phyloP scores from a whole-genome alignment of 1,140 invertebrate genomes.

The Cydia fagiglandana region DNA sequence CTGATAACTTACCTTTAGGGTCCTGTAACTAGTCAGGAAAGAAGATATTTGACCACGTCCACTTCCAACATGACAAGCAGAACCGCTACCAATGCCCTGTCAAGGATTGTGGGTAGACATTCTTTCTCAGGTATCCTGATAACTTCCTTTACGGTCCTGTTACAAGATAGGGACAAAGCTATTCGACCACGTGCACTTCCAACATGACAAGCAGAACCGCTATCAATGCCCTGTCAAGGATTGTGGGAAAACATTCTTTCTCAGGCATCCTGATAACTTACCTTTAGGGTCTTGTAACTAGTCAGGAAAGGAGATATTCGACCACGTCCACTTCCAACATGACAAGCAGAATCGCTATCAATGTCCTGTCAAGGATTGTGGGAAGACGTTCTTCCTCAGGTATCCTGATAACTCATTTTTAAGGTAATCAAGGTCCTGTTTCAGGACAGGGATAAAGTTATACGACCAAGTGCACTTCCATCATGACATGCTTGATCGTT shows the following conservation, averaged over 20 bases:
- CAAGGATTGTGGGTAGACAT: constrained; percentile 63
- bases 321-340: constrained; percentile 71
- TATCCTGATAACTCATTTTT: not conserved
- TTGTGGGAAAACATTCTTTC: constrained; percentile 67
- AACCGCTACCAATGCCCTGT: constrained; percentile 65
- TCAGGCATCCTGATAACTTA: constrained; percentile 46
- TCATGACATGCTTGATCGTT: constrained; percentile 49
- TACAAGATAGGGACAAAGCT: constrained; percentile 57
- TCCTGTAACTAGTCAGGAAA: constrained; percentile 42
- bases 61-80: constrained; percentile 62
- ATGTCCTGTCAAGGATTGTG: constrained; percentile 61
- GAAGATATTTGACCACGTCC: constrained; percentile 69
- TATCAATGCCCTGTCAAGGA: constrained; percentile 64
- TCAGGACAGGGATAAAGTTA: constrained; percentile 56
- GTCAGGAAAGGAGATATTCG: constrained; percentile 66
- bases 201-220: constrained; percentile 59
- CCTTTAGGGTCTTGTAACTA: not conserved
- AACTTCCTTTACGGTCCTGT: not conserved
- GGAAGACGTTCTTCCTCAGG: constrained; percentile 60
- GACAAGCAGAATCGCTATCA: constrained; percentile 62
- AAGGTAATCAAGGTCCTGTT: too few relatives aligned
- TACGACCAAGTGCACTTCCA: constrained; percentile 73
- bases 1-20: not conserved
- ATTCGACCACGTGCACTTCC: constrained; percentile 72
- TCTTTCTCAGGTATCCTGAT: constrained; percentile 41